phyloP scores from a whole-genome alignment of 2,888 invertebrate species.

The Auanema freiburgensis region DNA sequence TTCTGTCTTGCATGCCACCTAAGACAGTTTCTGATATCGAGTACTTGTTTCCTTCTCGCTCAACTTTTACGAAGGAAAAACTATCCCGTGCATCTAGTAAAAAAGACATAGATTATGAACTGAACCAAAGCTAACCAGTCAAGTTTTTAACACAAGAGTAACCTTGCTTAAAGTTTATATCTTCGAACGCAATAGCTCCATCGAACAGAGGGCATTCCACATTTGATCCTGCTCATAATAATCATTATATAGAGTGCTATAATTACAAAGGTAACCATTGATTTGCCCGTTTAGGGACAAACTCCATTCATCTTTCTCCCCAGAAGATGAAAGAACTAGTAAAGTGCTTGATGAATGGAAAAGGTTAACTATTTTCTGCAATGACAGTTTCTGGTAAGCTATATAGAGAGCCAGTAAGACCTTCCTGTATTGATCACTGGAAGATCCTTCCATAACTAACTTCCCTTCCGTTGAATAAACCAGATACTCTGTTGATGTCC shows the following conservation, averaged over 20 bases:
- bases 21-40: conserved; percentile 6
- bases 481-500: conserved; percentile 48
- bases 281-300: conserved; percentile 26
- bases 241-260: background rate
- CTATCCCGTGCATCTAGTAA: background rate
- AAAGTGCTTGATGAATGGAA: conserved; percentile 25
- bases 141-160: conserved; percentile 27
- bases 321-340: conserved; percentile 36
- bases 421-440: conserved; percentile 15
- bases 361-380: conserved; percentile 46
- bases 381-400: too few species aligned
- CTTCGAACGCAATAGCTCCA: conserved; percentile 28
- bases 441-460: conserved; percentile 28
- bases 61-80: background rate
- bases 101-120: background rate
- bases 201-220: conserved; percentile 25
- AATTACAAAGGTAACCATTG: too few species aligned
- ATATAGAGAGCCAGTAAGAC: background rate
- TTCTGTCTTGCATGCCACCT: conserved; percentile 20
- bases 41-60: background rate
- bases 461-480: conserved; percentile 47
- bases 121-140: conserved; percentile 16
- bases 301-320: conserved; percentile 55
- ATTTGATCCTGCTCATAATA: background rate
- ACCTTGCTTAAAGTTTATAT: conserved; percentile 23